Evolutionary conservation across 2,888 invertebrate species (phyloP), one percentile per base, ranked within the genome.

Genomic region (Ypsolopha sequella): DNA sequence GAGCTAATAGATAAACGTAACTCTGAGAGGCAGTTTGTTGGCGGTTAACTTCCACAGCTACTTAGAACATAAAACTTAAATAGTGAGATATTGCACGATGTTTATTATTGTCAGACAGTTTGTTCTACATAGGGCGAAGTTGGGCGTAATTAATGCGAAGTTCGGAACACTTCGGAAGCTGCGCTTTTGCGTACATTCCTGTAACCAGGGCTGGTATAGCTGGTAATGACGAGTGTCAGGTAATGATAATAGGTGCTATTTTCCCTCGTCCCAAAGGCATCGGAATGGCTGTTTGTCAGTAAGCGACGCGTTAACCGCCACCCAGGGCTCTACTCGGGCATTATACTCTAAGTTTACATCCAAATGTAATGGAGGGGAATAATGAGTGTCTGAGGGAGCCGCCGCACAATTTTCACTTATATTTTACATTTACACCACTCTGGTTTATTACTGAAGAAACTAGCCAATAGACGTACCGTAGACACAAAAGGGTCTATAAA

Each of bases 1-100:
- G 24, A 24, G 24, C 13, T 14, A 6, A 13, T 10, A 43, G 43
- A 43, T 43, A 43, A 13, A 14, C 13, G 24, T 14, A 43, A 43
- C 43, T 13, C 24, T 6, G 43, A 13, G 9, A 11, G 34, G 47
- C 47, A 47, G 36, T 36, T 47, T 47, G 11, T 47, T 45, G 11
- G 52, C 41, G 52, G 43, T 33, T 46, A 50, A 57, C 52, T 58
- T 55, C 46, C 38, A 44, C 53, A 55, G 52, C 55, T 48, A 55
- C 41, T 55, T 51, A 50, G 48, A 52, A 60, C 61, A 60, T 57
- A 59, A 59, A 64, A 60, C 54, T 60, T 60, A 59, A 61, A 75
- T 73, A 72, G 66, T 65, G 64, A 66, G 65, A 67, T 71, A 73
- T 72, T 68, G 69, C 62, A 60, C 64, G 68, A 66, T 70, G 73